Evolutionary conservation across 2,797 vertebrate genomes (phyloP).

Genomic region (Pterois miles): DNA sequence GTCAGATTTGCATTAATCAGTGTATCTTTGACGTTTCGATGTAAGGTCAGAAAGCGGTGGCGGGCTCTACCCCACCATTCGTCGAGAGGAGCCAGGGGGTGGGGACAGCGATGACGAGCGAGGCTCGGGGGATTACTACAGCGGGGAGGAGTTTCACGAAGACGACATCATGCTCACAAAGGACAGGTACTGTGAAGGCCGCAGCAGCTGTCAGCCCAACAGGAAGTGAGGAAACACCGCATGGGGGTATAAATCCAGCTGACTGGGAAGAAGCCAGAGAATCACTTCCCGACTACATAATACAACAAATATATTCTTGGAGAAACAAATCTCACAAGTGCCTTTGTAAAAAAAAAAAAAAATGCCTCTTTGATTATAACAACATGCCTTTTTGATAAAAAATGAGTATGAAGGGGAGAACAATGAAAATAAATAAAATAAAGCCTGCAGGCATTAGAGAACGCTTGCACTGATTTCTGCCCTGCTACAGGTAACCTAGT

Average conservation of each 20-base stretch:
- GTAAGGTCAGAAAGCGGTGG: slow-evolving; percentile 88
- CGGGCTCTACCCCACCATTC: slow-evolving; percentile 86
- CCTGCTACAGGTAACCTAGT: neutral
- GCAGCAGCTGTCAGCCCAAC: neutral
- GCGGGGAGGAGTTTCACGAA: slow-evolving; percentile 92
- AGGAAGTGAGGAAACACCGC: neutral
- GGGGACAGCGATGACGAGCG: slow-evolving; percentile 85
- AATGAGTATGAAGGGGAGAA: neutral
- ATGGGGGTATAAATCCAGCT: too few species aligned
- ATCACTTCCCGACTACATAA: neutral
- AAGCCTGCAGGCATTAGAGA: neutral
- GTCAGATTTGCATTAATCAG: neutral
- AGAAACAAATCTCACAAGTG: neutral
- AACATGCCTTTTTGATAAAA: neutral
- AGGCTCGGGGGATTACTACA: slow-evolving; percentile 89
- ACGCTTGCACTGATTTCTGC: neutral
- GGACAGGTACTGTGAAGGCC: slow-evolving; percentile 82
- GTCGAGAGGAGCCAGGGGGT: slow-evolving; percentile 80
- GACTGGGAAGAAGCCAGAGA: neutral
- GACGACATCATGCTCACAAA: slow-evolving; percentile 88
- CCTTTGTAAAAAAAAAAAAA: neutral
- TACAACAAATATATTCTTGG: neutral
- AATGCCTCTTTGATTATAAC: too few species aligned
- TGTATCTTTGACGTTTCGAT: slow-evolving; percentile 1
- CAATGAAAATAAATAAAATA: neutral